A percentile compares a stretch with the other conserved stretches of the same genome.
phyloP scores from a whole-genome alignment of 1,140 invertebrate genomes.

The Mya arenaria region DNA sequence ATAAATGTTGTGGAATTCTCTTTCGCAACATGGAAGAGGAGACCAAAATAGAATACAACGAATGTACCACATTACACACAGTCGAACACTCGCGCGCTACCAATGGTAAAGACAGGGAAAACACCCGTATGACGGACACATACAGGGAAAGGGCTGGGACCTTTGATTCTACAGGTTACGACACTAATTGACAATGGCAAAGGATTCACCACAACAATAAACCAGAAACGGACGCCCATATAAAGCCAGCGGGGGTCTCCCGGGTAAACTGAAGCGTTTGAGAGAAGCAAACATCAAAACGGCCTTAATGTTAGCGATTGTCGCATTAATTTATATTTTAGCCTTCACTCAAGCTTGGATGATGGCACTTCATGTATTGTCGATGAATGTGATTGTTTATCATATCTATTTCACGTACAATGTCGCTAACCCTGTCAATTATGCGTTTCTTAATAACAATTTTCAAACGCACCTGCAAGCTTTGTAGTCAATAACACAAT shows the following conservation, averaged over 20 bases:
- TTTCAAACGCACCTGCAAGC: slow-evolving; percentile 76
- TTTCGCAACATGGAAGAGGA: slow-evolving; percentile 21
- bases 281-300: slow-evolving; percentile 78
- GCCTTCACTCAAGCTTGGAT: slow-evolving; percentile 76
- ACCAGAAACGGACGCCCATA: slow-evolving; percentile 59
- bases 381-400: slow-evolving; percentile 73
- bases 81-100: neutral
- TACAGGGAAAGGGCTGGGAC: slow-evolving; percentile 21
- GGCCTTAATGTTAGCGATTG: slow-evolving; percentile 78
- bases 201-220: slow-evolving; percentile 31
- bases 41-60: slow-evolving; percentile 50
- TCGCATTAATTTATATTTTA: slow-evolving; percentile 76
- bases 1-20: slow-evolving; percentile 58
- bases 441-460: slow-evolving; percentile 79
- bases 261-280: slow-evolving; percentile 65
- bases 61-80: slow-evolving; percentile 59
- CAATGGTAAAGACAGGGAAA: slow-evolving; percentile 22
- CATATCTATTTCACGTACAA: slow-evolving; percentile 80
- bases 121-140: slow-evolving; percentile 29
- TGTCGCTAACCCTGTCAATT: slow-evolving; percentile 79
- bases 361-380: slow-evolving; percentile 69
- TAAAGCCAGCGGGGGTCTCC: slow-evolving; percentile 59
- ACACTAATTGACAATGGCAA: too few relatives aligned
- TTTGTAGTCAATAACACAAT: too few relatives aligned
- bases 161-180: neutral